Conservation (phyloP, 2,888 invertebrate genomes). For the Sesia apiformis region DNA sequence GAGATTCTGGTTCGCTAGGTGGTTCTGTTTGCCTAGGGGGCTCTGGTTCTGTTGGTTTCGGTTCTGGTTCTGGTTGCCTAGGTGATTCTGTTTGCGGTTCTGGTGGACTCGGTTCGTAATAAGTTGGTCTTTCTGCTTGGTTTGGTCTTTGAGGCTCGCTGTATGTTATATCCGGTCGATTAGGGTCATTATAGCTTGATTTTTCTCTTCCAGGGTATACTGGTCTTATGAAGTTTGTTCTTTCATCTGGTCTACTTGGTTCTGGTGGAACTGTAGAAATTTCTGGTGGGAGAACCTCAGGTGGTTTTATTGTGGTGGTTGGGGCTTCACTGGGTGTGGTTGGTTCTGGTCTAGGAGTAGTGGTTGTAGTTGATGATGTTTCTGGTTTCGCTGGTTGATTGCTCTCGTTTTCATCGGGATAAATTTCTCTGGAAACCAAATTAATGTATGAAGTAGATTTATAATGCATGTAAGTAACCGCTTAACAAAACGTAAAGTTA, state of each 20-base stretch:
- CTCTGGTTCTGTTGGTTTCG: constrained; percentile 1
- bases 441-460: no score
- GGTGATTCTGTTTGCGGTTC: neutral
- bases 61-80: constrained; percentile 2
- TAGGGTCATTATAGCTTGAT: neutral
- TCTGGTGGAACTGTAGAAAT: neutral
- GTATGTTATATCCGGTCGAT: neutral
- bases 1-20: constrained; percentile 3
- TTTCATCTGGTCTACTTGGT: neutral
- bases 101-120: neutral
- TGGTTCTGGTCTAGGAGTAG: constrained; percentile 7
- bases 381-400: constrained; percentile 5
- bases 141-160: neutral
- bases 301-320: constrained; percentile 4
- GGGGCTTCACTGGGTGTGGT: constrained; percentile 12
- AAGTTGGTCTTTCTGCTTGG: constrained; percentile 3
- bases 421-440: neutral
- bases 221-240: neutral
- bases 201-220: neutral
- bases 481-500: no score
- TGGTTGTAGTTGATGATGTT: constrained; percentile 4
- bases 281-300: neutral
- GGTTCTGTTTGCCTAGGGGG: constrained; percentile 1
- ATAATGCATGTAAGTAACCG: no score
- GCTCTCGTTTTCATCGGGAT: neutral